Evolutionary conservation across 2,888 invertebrate genomes (phyloP).

Genomic region (Drosophila niveifrons): DNA sequence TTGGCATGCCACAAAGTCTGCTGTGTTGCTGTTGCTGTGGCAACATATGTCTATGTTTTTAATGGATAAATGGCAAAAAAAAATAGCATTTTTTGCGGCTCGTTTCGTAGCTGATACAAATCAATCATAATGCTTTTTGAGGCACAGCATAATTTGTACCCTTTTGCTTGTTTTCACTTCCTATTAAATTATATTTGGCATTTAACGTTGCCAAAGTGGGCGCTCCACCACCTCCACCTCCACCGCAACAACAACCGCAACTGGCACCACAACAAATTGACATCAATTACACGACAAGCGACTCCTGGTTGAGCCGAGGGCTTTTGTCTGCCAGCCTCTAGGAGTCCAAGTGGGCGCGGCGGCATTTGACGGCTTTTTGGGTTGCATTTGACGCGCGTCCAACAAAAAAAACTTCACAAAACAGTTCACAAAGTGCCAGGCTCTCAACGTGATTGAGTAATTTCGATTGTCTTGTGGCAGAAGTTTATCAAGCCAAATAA

Average conservation of each 20-base stretch:
- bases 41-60: constrained; percentile 53
- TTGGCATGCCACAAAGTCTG: constrained; percentile 44
- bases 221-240: constrained; percentile 45
- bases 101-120: constrained; percentile 75
- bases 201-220: constrained; percentile 72
- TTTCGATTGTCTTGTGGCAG: constrained; percentile 81
- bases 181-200: constrained; percentile 81
- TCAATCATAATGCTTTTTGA: constrained; percentile 73
- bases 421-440: constrained; percentile 40
- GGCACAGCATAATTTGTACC: constrained; percentile 74
- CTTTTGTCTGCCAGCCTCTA: constrained; percentile 23
- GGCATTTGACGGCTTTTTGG: constrained; percentile 68
- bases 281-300: constrained; percentile 77
- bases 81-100: constrained; percentile 53
- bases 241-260: too few species aligned
- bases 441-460: constrained; percentile 75
- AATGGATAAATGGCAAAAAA: constrained; percentile 58
- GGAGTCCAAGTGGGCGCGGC: constrained; percentile 65
- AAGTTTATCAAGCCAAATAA: constrained; percentile 81
- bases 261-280: constrained; percentile 53
- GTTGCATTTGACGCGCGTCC: constrained; percentile 73
- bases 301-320: constrained; percentile 62
- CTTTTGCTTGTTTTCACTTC: constrained; percentile 81
- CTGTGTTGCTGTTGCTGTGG: not conserved
- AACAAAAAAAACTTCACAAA: not conserved